Evolutionary conservation across 2,797 vertebrate species (phyloP).

Genomic region (Rhincodon typus): DNA sequence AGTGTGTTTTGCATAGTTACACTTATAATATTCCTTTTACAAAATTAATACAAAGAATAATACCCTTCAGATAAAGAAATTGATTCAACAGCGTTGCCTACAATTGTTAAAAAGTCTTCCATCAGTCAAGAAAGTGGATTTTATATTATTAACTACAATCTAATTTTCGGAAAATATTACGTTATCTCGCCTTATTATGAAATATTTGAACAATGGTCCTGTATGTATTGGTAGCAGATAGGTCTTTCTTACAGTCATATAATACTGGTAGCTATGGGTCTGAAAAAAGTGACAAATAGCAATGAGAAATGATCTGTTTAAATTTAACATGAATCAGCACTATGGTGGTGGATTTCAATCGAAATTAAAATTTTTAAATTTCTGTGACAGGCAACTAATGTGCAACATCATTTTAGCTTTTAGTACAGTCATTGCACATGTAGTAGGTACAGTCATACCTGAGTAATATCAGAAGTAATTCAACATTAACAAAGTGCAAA

Average conservation of each 20-base stretch:
- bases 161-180: not conserved
- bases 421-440: not conserved
- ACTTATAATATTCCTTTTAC: not conserved
- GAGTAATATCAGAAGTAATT: not conserved
- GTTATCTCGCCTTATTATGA: not conserved
- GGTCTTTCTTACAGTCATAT: not conserved
- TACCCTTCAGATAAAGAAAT: not conserved
- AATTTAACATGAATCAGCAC: not conserved
- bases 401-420: not conserved
- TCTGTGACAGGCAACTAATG: not conserved
- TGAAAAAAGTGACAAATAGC: not conserved
- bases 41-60: slow-evolving; percentile 5
- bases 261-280: not conserved
- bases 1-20: not conserved
- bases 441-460: not conserved
- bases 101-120: not conserved
- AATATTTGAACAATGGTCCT: not conserved
- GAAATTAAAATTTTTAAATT: not conserved
- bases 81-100: not conserved
- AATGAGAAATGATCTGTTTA: not conserved
- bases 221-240: not conserved
- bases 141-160: not conserved
- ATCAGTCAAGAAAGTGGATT: not conserved
- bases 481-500: not conserved
- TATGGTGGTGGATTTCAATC: not conserved